These are phyloP conservation scores for Phytoseiulus persimilis DNA, from an alignment of 2,888 invertebrate species.

Conservation along the genomic window DNA sequence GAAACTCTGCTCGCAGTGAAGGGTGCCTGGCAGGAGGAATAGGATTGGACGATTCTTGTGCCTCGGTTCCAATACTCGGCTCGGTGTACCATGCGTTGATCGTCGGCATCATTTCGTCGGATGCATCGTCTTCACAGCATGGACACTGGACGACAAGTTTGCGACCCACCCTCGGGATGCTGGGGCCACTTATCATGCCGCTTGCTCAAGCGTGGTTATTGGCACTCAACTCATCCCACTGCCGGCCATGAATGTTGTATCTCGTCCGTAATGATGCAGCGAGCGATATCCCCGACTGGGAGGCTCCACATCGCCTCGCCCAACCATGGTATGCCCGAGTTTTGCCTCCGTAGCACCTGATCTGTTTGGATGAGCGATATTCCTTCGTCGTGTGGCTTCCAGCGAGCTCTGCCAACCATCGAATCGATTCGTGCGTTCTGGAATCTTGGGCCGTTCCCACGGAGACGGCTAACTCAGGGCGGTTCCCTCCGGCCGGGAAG, in stretches of 20 bases:
- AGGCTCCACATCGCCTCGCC: not conserved
- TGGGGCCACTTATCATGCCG: slow-evolving; percentile 14
- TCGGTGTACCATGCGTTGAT: not conserved
- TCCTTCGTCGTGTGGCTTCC: not conserved
- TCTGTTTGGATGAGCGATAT: not conserved
- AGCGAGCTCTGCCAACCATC: not conserved
- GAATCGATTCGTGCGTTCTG: no score
- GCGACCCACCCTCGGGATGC: not conserved
- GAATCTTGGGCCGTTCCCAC: no score
- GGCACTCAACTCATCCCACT: slow-evolving; percentile 10
- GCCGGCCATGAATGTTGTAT: slow-evolving; percentile 5
- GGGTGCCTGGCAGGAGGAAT: not conserved
- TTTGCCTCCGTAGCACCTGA: not conserved
- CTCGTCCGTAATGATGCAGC: not conserved
- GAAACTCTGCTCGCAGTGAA: no score
- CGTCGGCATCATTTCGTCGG: not conserved
- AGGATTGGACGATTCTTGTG: not conserved
- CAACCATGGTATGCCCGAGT: not conserved
- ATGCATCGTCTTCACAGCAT: slow-evolving; percentile 5
- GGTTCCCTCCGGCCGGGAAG: no score
- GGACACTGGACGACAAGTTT: not conserved
- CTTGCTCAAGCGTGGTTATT: slow-evolving; percentile 29
- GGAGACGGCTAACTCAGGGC: no score
- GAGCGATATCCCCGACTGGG: not conserved
- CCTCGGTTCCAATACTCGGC: not conserved